Conservation (phyloP, 1,140 invertebrate species). For the Zaprionus ghesquierei region DNA sequence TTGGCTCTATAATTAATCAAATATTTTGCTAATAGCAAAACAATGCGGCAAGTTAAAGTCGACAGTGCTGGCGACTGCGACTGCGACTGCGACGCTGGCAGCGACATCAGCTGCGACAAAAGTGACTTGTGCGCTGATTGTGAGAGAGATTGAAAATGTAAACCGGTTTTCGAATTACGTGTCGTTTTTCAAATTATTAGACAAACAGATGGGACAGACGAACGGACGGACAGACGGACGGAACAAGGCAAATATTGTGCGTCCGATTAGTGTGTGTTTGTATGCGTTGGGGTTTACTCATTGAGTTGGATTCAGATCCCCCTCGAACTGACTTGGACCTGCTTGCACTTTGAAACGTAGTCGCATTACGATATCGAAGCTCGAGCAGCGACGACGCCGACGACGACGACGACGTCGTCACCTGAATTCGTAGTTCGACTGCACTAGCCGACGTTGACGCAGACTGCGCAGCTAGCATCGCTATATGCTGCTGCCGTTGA, state of each 20-base stretch:
- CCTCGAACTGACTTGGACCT: too few relatives aligned
- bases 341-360: neutral
- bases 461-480: neutral
- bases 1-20: conserved; percentile 66
- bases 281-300: neutral
- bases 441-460: conserved; percentile 10
- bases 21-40: conserved; percentile 69
- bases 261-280: conserved; percentile 20
- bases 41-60: conserved; percentile 42
- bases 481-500: conserved; percentile 48
- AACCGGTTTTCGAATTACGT: conserved; percentile 57
- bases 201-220: conserved; percentile 25
- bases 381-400: neutral
- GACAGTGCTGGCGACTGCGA: neutral
- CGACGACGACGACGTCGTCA: conserved; percentile 2
- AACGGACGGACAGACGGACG: neutral
- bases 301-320: conserved; percentile 26
- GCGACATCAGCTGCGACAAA: neutral
- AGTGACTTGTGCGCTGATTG: conserved; percentile 4
- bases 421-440: conserved; percentile 17
- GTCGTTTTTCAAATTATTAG: conserved; percentile 43
- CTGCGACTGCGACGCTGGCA: neutral
- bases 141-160: conserved; percentile 23
- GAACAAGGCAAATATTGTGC: conserved; percentile 23
- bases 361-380: neutral